Evolutionary conservation across 2,888 invertebrate genomes (phyloP), one percentile per base, ranked within the genome.

Genomic region (Chorisops tibialis): DNA sequence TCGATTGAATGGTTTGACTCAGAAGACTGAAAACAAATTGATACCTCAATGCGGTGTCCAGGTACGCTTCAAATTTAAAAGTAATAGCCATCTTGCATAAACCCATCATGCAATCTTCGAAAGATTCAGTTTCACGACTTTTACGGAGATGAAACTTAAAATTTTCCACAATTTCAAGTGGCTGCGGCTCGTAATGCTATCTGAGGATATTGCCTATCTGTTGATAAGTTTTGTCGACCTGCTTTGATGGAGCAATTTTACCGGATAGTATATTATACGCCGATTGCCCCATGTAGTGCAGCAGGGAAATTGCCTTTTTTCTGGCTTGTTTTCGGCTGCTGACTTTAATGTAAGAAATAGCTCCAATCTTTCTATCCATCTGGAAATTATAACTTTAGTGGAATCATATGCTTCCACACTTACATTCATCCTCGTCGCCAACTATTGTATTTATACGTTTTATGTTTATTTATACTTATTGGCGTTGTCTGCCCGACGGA

Each of bases 101-200:
- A 3, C 65, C 69, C 11, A 67, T 51, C 1, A 67, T 24, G 52
- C 62, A 71, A 35, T 69, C 69, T 18, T 64, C 64, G n/a, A 63
- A 58, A 24, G 52, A 65, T 63, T 70, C 69, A 1, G 65, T 68
- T 39, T 69, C 68, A 1, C 63, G 54, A 61, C 70, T 70, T 41
- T 66, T 67, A 7, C 69, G 62, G 16, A 68, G 64, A 16, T 66
- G 65, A 54, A n/a, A 70, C 18, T 68, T 47, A 56, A 64, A 70
- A 45, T 65, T 70, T 61, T 70, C 69, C 21, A 68, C 63, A 19
- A 71, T 70, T 61, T 71, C 68, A 62, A 68, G 64, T n/a, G 68
- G 67, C 52, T 64, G 66, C 19, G 68, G 68, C 14, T 63, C 56
- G 52, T 59, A 64, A 62, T 43, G 30, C 16, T 24, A n/a, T 2